Base-by-base conservation (phyloP, 2,888 invertebrate genomes). In the Lasioglossum calceatum region DNA sequence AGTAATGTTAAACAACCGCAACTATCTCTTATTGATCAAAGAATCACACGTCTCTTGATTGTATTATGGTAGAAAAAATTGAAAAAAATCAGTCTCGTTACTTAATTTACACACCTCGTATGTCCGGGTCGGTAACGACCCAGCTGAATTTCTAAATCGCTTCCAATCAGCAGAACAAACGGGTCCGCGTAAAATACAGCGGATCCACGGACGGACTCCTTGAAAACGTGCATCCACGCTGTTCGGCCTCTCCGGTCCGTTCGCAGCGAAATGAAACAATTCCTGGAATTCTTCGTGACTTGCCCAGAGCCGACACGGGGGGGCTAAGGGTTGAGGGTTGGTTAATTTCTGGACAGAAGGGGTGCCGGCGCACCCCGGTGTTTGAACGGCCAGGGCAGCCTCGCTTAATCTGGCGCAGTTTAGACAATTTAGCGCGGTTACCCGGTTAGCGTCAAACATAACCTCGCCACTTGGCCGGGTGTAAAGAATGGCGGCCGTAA, bases 361-460 rank as follows among this genome's bases (percentile, higher is more conserved):
- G 58, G 58, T 58, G 58, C 58, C 58, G 58, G 12, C 58, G n/a
- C 58, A 58, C 58, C 58, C 58, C 58, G 64, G 61, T 77, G 79
- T 82, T 82, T 77, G 85, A 84, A 79, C 82, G 89, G 89, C 84
- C 32, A 32, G 64, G 86, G 86, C 86, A 83, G 87, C 82, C 89
- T 85, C 92, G 91, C 92, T 92, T 93, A 94, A 94, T 93, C 92
- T 91, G 91, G 91, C 88, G 92, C 92, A 92, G 92, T 94, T 94
- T 91, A 92, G 93, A 93, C 93, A 93, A 94, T 94, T 94, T 92
- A 93, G 92, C 92, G 92, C 87, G 92, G 91, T 92, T 92, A 92
- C 90, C 92, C 92, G 92, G 93, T 94, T 93, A 93, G 92, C 92
- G 93, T 94, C 93, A 93, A 94, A 93, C 91, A 92, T 93, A 93